These are phyloP conservation scores for Piscicola geometra DNA, from an alignment of 2,888 invertebrate species.

Conservation along the genomic window DNA sequence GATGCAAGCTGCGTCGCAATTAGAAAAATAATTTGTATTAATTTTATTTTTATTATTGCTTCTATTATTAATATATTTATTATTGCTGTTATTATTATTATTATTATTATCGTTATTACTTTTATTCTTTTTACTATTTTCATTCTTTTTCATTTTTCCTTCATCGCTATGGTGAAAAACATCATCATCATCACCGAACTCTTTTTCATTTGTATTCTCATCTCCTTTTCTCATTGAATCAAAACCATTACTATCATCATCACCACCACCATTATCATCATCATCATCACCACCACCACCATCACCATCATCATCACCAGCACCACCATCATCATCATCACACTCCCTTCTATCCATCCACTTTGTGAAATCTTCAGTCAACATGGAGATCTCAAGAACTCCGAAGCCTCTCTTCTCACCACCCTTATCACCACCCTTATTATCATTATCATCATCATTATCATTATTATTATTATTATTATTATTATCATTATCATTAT, in stretches of 20 bases:
- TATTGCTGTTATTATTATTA: slow-evolving; percentile 17
- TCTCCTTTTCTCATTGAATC: slow-evolving; percentile 6
- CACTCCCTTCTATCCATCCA: neutral
- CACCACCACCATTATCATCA: slow-evolving; percentile 6
- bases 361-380: neutral
- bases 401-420: too few species aligned
- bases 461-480: too few species aligned
- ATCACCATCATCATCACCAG: neutral
- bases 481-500: too few species aligned
- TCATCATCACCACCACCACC: neutral
- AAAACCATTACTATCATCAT: neutral
- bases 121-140: neutral
- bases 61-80: slow-evolving; percentile 2
- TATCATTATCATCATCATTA: too few species aligned
- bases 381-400: neutral
- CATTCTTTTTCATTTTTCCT: neutral
- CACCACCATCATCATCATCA: slow-evolving; percentile 1
- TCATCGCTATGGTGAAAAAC: neutral
- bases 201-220: neutral
- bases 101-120: slow-evolving; percentile 10
- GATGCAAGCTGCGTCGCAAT: neutral
- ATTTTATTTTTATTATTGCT: slow-evolving; percentile 8
- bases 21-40: slow-evolving; percentile 1
- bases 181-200: neutral
- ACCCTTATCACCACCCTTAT: too few species aligned